Evolutionary conservation across 2,888 invertebrate species (phyloP), one percentile per base, ranked within the genome.

Genomic region (Oxytorus armatus): DNA sequence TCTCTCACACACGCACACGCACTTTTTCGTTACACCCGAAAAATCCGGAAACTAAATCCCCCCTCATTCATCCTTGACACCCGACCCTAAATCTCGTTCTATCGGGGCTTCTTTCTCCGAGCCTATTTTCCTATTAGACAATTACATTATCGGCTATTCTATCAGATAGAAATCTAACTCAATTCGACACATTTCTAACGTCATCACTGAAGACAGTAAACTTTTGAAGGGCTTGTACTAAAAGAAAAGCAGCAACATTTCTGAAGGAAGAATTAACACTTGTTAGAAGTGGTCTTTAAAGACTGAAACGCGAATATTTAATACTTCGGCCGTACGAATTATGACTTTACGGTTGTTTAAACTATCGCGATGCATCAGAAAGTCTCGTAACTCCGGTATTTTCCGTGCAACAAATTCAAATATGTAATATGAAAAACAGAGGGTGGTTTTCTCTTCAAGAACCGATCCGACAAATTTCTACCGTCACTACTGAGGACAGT

Each of bases 81-180:
- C 39, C 79, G 76, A 73, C 76, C 47, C 66, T 68, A 49, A 59
- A 16, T 44, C 57, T 44, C 61, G 29, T 73, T 42, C 49, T 51
- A 68, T 42, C 42, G 39, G 55, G 68, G 53, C 65, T 74, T 51
- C 61, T 53, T 68, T 68, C 18, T 76, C 84, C 87, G 82, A 84
- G 84, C 86, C 86, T 68, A 88, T 89, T 89, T 89, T 87, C 84
- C 87, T 86, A 89, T 89, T 87, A 87, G 84, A 83, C 85, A 85
- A 83, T 85, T 85, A 68, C 76, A 80, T 77, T 77, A 80, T 77
- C 69, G 70, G 21, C 57, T 70, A 33, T 59, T 47, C 57, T 47
- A 63, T 55, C 61, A 49, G 29, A 49, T 39, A 63, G 53, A 42
- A 59, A 44, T 70, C 16, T 23, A 29, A 70, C 11, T 29, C 44